Evolutionary conservation across 2,113 vertebrate genomes (phyloP).

Genomic region (Aptenodytes forsteri): DNA sequence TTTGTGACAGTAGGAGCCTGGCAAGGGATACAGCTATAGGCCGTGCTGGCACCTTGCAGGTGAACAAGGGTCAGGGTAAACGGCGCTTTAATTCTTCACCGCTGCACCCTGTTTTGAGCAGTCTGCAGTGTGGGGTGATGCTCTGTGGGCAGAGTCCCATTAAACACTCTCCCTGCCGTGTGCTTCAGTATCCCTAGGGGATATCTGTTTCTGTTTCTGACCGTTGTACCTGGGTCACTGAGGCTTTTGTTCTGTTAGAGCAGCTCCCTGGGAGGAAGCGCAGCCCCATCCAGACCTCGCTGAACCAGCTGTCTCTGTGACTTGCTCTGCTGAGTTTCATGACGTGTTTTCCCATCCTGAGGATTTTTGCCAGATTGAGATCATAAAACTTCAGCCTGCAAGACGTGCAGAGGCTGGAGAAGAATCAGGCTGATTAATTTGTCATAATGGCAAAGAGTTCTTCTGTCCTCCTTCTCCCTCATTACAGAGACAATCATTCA

Average conservation of each 20-base stretch:
- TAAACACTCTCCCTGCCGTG: fast-evolving
- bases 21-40: neutral
- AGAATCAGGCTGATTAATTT: conserved; percentile 34
- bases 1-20: neutral
- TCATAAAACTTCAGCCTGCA: neutral
- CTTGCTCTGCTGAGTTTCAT: neutral
- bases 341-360: neutral
- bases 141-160: neutral
- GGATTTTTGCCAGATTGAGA: conserved; percentile 8
- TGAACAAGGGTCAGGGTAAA: neutral
- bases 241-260: neutral
- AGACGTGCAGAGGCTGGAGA: neutral
- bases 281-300: neutral
- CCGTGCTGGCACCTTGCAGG: neutral
- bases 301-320: fast-evolving
- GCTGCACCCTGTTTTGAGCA: neutral
- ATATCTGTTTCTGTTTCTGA: neutral
- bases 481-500: conserved; percentile 31
- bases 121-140: neutral
- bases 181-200: neutral
- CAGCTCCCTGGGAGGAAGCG: neutral
- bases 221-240: neutral
- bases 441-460: conserved; percentile 15
- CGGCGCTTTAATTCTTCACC: neutral
- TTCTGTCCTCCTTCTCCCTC: conserved; percentile 44